phyloP scores from a whole-genome alignment of 2,797 vertebrate species.

The Phoebastria nigripes region DNA sequence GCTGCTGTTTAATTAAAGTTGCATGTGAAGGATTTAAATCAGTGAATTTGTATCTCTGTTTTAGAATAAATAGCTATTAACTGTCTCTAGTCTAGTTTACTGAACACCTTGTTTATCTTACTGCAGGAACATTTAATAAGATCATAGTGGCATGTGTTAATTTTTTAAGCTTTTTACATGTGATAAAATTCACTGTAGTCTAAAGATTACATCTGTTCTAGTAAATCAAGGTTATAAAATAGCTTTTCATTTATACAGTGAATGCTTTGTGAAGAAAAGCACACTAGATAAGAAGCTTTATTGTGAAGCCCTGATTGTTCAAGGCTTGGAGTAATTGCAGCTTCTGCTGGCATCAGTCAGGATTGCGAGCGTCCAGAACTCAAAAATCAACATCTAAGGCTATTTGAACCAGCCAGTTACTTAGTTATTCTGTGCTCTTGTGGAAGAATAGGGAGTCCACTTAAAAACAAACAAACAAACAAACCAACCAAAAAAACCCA shows the following conservation, averaged over 20 bases:
- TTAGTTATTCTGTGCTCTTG: neutral
- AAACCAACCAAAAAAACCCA: neutral
- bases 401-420: neutral
- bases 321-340: conserved; percentile 4
- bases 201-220: neutral
- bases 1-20: conserved; percentile 5
- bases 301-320: neutral
- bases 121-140: neutral
- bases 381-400: neutral
- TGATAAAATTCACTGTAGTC: neutral
- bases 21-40: neutral
- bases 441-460: neutral
- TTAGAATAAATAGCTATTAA: neutral
- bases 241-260: conserved; percentile 2
- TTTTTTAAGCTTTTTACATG: neutral
- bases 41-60: neutral
- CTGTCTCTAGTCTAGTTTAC: neutral
- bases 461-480: neutral
- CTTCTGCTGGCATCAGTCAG: neutral
- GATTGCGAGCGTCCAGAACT: neutral
- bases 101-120: neutral
- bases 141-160: neutral
- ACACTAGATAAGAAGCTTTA: neutral
- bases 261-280: neutral
- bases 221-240: conserved; percentile 11